Base-by-base conservation (phyloP, 2,888 invertebrate genomes). In the Drosophila barbarae region DNA sequence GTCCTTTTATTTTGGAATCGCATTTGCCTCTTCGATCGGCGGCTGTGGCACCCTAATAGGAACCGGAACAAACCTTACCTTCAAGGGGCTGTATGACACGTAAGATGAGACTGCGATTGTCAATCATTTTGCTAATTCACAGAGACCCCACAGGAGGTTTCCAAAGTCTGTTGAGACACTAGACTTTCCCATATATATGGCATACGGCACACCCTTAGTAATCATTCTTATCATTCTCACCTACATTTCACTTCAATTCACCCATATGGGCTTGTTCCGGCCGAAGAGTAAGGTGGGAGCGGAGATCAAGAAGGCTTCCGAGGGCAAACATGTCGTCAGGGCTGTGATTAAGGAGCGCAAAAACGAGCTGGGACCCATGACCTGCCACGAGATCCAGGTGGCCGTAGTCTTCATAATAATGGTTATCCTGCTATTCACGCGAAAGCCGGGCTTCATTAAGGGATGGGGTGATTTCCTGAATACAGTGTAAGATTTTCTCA, bases 351-450 rank as follows among this genome's bases (percentile, higher is more conserved):
- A 6, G 12, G 30, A 69, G 0, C 81, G 81, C 3, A 70, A 95
- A 88, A 90, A 90, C 41, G 93, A 93, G 56, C 91, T 96, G 41
- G 96, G 96, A n/a, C 92, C 93, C 0, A 91, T 94, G 83, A 92
- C 92, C 0, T 94, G 94, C 90, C 95, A 95, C 72, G 95, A 96
- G 88, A 91, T 90, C 86, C 90, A 91, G 9, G 93, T 95, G 0
- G 92, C 93, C 0, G 32, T 92, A 1, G 89, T 95, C 44, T 98
- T 98, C 88, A 73, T 94, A 13, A 59, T 93, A 1, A 93, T 96
- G 1, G 93, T 97, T 21, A 75, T 94, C 38, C 90, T 97, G 60
- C 96, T 97, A 93, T 94, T 97, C 88, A 94, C 95, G 87, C 92
- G 96, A 26, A 93, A 93, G 66, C 97, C 97, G 0, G 95, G 96